Conservation (phyloP, 2,797 vertebrate species). For the Chiloscyllium punctatum region DNA sequence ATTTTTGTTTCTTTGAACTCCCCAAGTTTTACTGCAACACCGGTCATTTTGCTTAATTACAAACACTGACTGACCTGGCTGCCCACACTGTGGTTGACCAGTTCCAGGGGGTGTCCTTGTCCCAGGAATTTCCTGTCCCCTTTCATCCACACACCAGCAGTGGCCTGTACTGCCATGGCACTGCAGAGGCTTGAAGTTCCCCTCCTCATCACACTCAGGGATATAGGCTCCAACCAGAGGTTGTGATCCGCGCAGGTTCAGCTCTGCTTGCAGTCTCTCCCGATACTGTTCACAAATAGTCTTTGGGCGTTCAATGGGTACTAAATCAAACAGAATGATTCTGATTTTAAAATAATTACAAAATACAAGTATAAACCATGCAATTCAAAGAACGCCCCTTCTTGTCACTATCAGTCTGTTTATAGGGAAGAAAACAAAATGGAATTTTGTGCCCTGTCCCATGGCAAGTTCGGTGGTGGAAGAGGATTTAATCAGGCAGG, state of each 20-base stretch:
- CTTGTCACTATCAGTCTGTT: conserved; percentile 41
- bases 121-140: conserved; percentile 63
- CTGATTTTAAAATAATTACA: not conserved
- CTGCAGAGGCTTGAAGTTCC: conserved; percentile 65
- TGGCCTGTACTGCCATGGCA: conserved; percentile 70
- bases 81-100: conserved; percentile 65
- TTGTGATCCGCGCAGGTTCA: not conserved
- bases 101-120: conserved; percentile 65
- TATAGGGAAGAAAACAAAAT: not conserved
- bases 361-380: not conserved
- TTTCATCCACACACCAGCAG: conserved; percentile 76
- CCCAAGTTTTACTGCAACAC: not conserved
- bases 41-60: not conserved
- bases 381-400: not conserved
- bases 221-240: conserved; percentile 42
- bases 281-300: conserved; percentile 58
- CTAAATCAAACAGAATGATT: conserved; percentile 43
- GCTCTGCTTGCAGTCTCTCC: conserved; percentile 40
- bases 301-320: conserved; percentile 53
- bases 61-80: not conserved
- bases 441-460: not conserved
- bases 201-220: conserved; percentile 56
- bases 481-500: not conserved
- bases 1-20: not conserved
- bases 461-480: not conserved